A percentile compares a stretch with the other conserved stretches of the same genome.
phyloP scores from a whole-genome alignment of 2,888 invertebrate genomes.

The Prosopocoilus inquinatus region DNA sequence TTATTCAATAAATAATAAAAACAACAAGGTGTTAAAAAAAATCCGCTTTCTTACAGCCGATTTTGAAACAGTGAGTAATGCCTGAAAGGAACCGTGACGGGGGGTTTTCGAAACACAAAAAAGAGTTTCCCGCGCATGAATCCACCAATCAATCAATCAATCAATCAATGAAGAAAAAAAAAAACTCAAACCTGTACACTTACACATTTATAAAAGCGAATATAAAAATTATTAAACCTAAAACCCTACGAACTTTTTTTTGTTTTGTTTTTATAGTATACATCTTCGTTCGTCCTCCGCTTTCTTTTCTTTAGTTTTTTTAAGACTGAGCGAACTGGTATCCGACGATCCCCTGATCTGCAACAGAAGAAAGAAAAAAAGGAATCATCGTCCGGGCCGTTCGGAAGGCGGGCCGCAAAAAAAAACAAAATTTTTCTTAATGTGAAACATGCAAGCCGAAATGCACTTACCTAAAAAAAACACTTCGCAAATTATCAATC shows the following conservation, averaged over 20 bases:
- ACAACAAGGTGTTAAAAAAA: not conserved
- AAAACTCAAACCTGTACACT: constrained; percentile 31
- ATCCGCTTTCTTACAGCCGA: constrained; percentile 11
- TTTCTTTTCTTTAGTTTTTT: no score
- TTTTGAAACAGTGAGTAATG: constrained; percentile 27
- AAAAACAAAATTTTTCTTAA: no score
- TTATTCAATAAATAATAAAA: not conserved
- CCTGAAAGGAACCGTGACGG: no score
- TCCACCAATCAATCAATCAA: no score
- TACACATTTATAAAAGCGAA: constrained; percentile 39
- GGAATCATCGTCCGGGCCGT: not conserved
- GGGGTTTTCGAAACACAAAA: no score
- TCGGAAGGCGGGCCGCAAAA: not conserved
- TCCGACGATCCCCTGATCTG: constrained; percentile 55
- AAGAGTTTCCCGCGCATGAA: no score
- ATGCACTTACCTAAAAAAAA: constrained; percentile 23
- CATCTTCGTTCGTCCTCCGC: constrained; percentile 22
- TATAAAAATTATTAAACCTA: constrained; percentile 36
- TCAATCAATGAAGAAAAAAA: no score
- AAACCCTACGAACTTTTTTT: constrained; percentile 25
- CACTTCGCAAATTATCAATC: constrained; percentile 23
- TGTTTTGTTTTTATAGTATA: constrained; percentile 19
- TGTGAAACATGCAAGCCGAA: constrained; percentile 2
- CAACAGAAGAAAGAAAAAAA: constrained; percentile 35
- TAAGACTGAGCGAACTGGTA: constrained; percentile 55